Evolutionary conservation across 1,140 invertebrate genomes (phyloP).

Genomic region (Akabosia matsudoensis): DNA sequence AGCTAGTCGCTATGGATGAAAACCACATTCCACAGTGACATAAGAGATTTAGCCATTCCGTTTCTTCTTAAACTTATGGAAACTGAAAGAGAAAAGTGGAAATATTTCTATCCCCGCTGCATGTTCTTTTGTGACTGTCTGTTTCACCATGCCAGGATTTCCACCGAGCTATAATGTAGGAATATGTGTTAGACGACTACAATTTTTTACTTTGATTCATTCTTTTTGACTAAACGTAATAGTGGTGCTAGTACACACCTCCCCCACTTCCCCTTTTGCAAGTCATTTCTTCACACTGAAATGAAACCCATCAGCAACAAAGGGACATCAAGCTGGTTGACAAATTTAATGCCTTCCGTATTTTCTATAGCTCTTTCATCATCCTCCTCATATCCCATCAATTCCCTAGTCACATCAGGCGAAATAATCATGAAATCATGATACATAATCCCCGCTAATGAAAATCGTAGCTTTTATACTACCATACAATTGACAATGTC

Average conservation of each 20-base stretch:
- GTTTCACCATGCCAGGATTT: too few relatives aligned
- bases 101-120: neutral
- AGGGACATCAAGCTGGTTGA: conserved; percentile 5
- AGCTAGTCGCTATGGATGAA: neutral
- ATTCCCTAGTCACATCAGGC: conserved; percentile 15
- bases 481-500: neutral
- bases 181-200: neutral
- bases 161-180: too few relatives aligned
- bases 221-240: neutral
- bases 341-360: conserved; percentile 10
- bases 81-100: neutral
- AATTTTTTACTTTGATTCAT: neutral
- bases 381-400: conserved; percentile 7
- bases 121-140: too few relatives aligned
- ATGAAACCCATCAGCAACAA: neutral
- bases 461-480: neutral
- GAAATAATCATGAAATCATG: conserved; percentile 19
- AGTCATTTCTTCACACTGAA: neutral
- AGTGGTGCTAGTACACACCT: neutral
- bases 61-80: conserved; percentile 5
- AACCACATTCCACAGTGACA: too few relatives aligned
- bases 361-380: conserved; percentile 7
- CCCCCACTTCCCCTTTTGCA: neutral
- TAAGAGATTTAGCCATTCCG: neutral
- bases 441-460: conserved; percentile 9